phyloP scores from a whole-genome alignment of 2,888 invertebrate genomes.

The Stenichneumon culpator region DNA sequence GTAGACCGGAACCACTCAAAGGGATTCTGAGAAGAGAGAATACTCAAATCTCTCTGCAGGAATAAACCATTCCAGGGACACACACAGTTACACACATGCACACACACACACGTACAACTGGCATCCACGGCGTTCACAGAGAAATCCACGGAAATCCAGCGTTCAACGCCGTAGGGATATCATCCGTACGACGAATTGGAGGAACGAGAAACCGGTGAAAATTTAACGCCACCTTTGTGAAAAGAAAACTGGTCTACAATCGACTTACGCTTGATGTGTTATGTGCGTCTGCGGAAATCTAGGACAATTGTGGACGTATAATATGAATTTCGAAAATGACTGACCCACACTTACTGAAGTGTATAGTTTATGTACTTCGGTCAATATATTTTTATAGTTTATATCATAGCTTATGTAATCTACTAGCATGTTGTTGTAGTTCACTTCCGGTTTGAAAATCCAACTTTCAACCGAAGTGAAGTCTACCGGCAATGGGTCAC shows the following conservation, averaged over 20 bases:
- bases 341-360: no score
- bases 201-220: not conserved
- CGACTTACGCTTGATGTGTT: not conserved
- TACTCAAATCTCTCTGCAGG: constrained; percentile 13
- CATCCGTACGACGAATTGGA: not conserved
- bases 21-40: constrained; percentile 32
- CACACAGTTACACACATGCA: not conserved
- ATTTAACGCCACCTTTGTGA: not conserved
- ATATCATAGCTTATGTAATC: no score
- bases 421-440: no score
- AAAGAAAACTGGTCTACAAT: not conserved
- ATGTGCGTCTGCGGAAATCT: not conserved
- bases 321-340: not conserved
- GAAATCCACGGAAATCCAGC: not conserved
- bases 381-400: no score
- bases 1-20: constrained; percentile 24
- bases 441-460: no score
- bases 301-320: not conserved
- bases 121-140: not conserved
- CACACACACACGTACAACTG: not conserved
- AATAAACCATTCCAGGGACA: constrained; percentile 5
- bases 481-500: no score
- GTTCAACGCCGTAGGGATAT: not conserved
- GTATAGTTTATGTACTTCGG: no score
- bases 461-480: no score